phyloP scores from a whole-genome alignment of 2,888 invertebrate genomes.

The Cantharis flavilabris region DNA sequence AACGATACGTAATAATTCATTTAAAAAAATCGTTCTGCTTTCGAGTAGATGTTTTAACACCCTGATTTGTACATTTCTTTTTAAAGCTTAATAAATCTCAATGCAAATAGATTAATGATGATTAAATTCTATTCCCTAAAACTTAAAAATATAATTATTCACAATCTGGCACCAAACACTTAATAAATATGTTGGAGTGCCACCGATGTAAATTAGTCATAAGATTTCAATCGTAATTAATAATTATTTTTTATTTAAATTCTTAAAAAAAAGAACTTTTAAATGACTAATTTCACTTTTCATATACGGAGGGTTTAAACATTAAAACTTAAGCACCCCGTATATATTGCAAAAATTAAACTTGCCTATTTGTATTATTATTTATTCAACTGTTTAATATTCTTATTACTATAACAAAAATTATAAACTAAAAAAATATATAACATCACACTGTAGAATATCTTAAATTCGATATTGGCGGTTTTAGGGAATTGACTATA shows the following conservation, averaged over 20 bases:
- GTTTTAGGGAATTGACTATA: constrained; percentile 2
- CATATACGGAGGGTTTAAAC: neutral
- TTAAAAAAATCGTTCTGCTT: constrained; percentile 4
- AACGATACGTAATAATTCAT: neutral
- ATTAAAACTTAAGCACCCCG: neutral
- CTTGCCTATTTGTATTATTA: neutral
- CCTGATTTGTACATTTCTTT: constrained; percentile 17
- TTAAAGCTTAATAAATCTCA: constrained; percentile 23
- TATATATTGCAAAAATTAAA: neutral
- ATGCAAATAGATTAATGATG: constrained; percentile 13
- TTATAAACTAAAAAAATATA: neutral
- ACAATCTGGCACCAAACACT: neutral
- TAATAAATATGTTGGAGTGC: neutral
- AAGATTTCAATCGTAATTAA: neutral
- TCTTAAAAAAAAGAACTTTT: neutral
- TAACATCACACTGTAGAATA: neutral
- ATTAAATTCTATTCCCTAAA: constrained; percentile 9
- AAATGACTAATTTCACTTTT: neutral
- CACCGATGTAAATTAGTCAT: neutral
- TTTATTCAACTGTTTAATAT: neutral
- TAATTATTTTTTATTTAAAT: neutral
- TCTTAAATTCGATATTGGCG: neutral
- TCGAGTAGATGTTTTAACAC: constrained; percentile 6
- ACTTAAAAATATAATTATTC: constrained; percentile 7
- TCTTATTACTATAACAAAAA: neutral